Evolutionary conservation across 2,797 vertebrate genomes (phyloP).

Genomic region (Pipistrellus pygmaeus): DNA sequence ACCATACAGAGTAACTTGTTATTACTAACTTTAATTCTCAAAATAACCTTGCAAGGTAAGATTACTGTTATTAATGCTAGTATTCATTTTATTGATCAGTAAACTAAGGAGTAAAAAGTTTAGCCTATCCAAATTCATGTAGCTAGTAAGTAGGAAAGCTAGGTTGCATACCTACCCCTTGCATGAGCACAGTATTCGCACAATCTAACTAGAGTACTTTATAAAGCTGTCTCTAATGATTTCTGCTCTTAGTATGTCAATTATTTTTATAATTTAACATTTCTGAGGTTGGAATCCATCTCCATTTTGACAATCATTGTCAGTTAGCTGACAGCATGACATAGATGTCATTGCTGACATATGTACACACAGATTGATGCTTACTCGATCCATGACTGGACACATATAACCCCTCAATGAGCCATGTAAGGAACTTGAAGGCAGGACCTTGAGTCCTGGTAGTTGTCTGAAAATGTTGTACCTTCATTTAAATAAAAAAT

Average conservation of each 20-base stretch:
- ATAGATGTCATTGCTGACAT: not conserved
- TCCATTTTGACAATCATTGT: not conserved
- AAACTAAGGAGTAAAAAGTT: not conserved
- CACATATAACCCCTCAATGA: not conserved
- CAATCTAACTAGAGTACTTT: not conserved
- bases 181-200: not conserved
- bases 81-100: not conserved
- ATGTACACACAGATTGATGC: not conserved
- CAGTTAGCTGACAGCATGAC: not conserved
- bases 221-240: not conserved
- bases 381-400: not conserved
- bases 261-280: slow-evolving; percentile 12
- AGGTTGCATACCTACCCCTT: not conserved
- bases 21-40: slow-evolving; percentile 43
- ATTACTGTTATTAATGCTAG: not conserved
- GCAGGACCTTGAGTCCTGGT: not conserved
- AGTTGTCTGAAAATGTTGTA: not conserved
- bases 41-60: not conserved
- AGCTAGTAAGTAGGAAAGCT: not conserved
- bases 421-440: not conserved
- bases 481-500: slow-evolving; percentile 3
- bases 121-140: not conserved
- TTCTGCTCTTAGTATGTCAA: not conserved
- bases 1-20: not conserved
- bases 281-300: not conserved